Base-by-base conservation (phyloP, 2,888 invertebrate species). In the Lochmaea crataegi region DNA sequence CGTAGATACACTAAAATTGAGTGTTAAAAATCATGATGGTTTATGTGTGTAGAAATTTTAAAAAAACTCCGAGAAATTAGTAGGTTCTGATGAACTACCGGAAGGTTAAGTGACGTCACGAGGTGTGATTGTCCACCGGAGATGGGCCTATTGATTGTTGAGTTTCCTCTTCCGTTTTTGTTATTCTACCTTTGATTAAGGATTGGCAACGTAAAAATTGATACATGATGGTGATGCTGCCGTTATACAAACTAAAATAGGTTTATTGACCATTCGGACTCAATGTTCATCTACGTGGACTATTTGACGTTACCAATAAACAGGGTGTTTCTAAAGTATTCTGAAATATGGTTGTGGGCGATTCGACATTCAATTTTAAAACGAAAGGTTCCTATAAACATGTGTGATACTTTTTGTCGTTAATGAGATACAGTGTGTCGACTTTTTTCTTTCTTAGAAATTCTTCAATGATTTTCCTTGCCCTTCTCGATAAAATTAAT, bases 71-170 rank as follows among this genome's bases (percentile, higher is more conserved):
- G 57, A 56, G 64, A 68, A 65, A 71, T 56, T 58, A 75, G 71
- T 72, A 72, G 75, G 74, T 56, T 41, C 56, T 75, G 75, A 76
- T 75, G 77, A 70, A 77, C 72, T 80, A 82, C 83, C 84, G 84
- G 84, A 84, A 84, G 80, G 79, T 72, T 76, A 75, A 75, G 79
- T 82, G 82, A 83, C 82, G 83, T 82, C 83, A 83, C 77, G 82
- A 84, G 83, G 84, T 83, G 84, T 82, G 83, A 84, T 84, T 84
- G 82, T 80, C 80, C 80, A 81, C 84, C 86, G 86, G 86, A 86
- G 86, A 86, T 86, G 84, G 81, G 84, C 85, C 79, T 81, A 77
- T 80, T 85, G 85, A 84, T 83, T 83, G 84, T 82, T 80, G 78
- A 78, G 79, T 82, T 83, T 85, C 86, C 86, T 83, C 82, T 85